phyloP scores from a whole-genome alignment of 2,888 invertebrate species.

The Stenoptilia bipunctidactyla region DNA sequence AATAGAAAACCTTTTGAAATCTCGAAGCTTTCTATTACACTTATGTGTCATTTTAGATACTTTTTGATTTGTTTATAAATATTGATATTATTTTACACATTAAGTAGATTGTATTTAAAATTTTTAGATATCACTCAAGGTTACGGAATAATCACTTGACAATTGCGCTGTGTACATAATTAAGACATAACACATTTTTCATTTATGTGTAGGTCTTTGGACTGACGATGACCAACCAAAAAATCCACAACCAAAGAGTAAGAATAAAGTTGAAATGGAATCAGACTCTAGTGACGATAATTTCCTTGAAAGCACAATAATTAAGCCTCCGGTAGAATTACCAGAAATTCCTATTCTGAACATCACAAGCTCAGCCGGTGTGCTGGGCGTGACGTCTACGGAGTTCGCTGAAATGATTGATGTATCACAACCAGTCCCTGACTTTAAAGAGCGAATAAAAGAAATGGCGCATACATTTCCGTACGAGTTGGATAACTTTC shows the following conservation, averaged over 20 bases:
- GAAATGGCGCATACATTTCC: conserved; percentile 87
- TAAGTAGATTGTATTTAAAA: too few species aligned
- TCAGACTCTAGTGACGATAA: conserved; percentile 35
- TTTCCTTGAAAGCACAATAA: conserved; percentile 47
- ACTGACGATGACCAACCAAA: conserved; percentile 42
- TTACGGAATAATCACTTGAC: too few species aligned
- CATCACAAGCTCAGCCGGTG: conserved; percentile 69
- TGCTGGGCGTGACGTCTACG: conserved; percentile 61
- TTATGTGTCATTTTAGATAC: too few species aligned
- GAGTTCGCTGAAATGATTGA: conserved; percentile 93
- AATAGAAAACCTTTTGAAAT: too few species aligned
- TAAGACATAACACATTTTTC: not conserved
- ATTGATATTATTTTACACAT: too few species aligned
- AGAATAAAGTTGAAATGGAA: conserved; percentile 23
- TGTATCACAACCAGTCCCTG: conserved; percentile 81
- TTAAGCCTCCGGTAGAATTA: conserved; percentile 40
- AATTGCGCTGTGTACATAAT: too few species aligned
- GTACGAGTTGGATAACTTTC: conserved; percentile 96
- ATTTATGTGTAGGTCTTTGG: conserved; percentile 43
- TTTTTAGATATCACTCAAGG: too few species aligned
- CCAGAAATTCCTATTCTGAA: conserved; percentile 75
- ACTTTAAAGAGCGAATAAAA: conserved; percentile 85
- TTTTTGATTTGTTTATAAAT: too few species aligned
- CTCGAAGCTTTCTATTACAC: too few species aligned
- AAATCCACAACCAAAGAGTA: conserved; percentile 22